Conservation (phyloP, 2,797 vertebrate species). For the Enteromius radiatus region DNA sequence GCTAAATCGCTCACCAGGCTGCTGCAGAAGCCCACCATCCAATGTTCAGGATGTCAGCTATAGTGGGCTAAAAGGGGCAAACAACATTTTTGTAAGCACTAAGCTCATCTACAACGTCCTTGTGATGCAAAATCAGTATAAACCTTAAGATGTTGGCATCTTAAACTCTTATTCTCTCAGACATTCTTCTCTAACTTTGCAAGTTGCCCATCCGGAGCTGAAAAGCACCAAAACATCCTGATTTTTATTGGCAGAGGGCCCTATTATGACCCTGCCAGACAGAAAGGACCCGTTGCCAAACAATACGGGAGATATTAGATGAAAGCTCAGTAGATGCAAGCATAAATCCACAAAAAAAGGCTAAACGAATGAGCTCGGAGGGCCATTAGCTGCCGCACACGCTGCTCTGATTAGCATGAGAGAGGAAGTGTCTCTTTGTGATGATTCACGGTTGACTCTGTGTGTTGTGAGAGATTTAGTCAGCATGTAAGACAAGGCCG, state of each 20-base stretch:
- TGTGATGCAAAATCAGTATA: background rate
- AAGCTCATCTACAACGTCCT: background rate
- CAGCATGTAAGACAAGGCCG: conserved; percentile 59
- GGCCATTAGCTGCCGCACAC: conserved; percentile 67
- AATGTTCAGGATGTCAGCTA: conserved; percentile 89
- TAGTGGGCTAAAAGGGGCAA: conserved; percentile 82
- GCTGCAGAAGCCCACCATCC: conserved; percentile 96
- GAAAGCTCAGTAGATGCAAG: conserved; percentile 61
- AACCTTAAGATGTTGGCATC: background rate
- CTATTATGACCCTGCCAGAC: conserved; percentile 36
- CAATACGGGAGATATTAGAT: conserved; percentile 62
- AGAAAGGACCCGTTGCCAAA: conserved; percentile 50
- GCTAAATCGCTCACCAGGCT: conserved; percentile 85
- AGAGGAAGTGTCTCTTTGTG: conserved; percentile 72
- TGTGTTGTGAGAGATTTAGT: conserved; percentile 63
- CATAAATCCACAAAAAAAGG: conserved; percentile 72
- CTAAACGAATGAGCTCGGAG: conserved; percentile 63
- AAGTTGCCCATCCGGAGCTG: conserved; percentile 28
- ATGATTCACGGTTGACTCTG: conserved; percentile 65
- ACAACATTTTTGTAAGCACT: conserved; percentile 16
- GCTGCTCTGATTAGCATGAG: conserved; percentile 74
- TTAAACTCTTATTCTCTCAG: conserved; percentile 4
- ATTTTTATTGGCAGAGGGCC: conserved; percentile 39
- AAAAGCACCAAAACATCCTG: conserved; percentile 50
- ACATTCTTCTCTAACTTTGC: conserved; percentile 18